A percentile compares a stretch with the other conserved stretches of the same genome.
phyloP scores from a whole-genome alignment of 92 coral and sea anemone genomes.

The Palythoa grandis region DNA sequence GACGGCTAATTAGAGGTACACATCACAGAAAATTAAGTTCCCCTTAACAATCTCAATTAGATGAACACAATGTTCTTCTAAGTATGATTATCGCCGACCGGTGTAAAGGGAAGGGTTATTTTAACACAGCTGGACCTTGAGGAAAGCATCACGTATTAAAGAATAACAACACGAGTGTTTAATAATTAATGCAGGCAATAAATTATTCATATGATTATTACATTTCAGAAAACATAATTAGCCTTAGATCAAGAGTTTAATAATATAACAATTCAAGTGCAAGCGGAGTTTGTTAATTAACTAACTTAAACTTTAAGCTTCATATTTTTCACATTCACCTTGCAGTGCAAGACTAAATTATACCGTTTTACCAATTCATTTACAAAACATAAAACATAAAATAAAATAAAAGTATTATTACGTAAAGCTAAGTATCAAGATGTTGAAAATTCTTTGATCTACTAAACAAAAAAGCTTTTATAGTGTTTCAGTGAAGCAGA shows the following conservation, averaged over 20 bases:
- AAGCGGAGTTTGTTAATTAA: not conserved
- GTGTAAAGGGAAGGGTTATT: not conserved
- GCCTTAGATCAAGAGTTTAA: conserved; percentile 12
- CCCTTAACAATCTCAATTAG: not conserved
- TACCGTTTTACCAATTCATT: not conserved
- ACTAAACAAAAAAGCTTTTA: not conserved
- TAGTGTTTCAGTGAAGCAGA: not conserved
- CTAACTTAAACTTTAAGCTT: not conserved
- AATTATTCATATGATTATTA: not conserved
- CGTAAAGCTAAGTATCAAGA: no score
- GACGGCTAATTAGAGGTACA: not conserved
- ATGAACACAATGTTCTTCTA: conserved; percentile 4
- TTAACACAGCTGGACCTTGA: conserved; percentile 17
- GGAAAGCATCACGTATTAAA: not conserved
- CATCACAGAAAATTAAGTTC: not conserved
- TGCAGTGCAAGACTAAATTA: not conserved
- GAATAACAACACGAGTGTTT: not conserved
- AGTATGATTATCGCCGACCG: not conserved
- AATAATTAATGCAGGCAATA: not conserved
- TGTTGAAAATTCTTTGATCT: not conserved
- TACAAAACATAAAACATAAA: not conserved
- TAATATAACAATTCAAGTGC: not conserved
- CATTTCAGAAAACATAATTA: not conserved
- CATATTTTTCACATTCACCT: not conserved
- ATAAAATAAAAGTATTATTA: no score